Conservation (phyloP, 1,140 invertebrate genomes). For the Globodera rostochiensis region DNA sequence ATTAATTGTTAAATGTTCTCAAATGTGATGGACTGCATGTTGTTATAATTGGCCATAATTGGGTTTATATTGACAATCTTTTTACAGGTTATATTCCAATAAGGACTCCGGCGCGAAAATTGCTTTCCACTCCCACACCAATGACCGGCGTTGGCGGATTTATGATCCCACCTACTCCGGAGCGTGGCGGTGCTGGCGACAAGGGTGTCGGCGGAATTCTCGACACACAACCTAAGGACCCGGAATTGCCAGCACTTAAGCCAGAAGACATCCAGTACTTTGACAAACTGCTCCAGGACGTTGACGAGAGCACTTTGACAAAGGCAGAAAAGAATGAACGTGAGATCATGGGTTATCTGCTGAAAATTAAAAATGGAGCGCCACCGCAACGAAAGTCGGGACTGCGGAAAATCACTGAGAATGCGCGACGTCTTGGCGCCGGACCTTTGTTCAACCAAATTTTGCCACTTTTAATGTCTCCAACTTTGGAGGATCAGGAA, state of each 20-base stretch:
- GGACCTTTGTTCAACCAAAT: slow-evolving; percentile 99
- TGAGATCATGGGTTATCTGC: slow-evolving; percentile 96
- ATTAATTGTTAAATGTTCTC: not conserved
- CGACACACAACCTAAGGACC: slow-evolving; percentile 91
- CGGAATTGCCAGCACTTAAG: slow-evolving; percentile 95
- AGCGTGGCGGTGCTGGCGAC: slow-evolving; percentile 60
- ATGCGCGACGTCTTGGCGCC: slow-evolving; percentile 95
- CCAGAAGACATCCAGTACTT: slow-evolving; percentile 99
- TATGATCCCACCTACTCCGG: slow-evolving; percentile 80
- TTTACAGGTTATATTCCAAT: slow-evolving; percentile 85
- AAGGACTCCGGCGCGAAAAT: slow-evolving; percentile 90
- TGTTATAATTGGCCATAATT: too few relatives aligned
- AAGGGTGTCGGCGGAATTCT: slow-evolving; percentile 73
- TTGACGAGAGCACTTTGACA: slow-evolving; percentile 90
- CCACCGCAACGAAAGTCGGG: slow-evolving; percentile 93
- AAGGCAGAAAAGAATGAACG: slow-evolving; percentile 97
- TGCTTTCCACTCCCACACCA: slow-evolving; percentile 95
- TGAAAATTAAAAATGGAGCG: slow-evolving; percentile 99
- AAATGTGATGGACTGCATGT: too few relatives aligned
- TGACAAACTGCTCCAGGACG: slow-evolving; percentile 93
- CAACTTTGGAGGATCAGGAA: slow-evolving; percentile 98
- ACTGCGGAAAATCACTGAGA: slow-evolving; percentile 95
- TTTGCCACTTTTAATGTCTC: slow-evolving; percentile 95
- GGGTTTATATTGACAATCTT: too few relatives aligned
- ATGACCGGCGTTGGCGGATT: slow-evolving; percentile 88